phyloP scores from a whole-genome alignment of 1,140 invertebrate genomes.

The Drosophila teissieri region DNA sequence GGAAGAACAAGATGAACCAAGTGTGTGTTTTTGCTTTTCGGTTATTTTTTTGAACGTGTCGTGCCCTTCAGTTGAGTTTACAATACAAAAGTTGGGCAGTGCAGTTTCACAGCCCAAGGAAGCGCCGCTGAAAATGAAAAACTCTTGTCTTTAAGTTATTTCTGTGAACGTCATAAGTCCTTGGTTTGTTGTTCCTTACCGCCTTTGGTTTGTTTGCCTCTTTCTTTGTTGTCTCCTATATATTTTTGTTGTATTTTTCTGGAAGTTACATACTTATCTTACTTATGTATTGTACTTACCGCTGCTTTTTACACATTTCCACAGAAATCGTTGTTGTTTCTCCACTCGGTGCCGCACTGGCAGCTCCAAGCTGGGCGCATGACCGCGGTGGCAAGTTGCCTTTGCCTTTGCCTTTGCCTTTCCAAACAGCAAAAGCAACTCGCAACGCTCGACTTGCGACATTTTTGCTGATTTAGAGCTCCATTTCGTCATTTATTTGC shows the following conservation, averaged over 20 bases:
- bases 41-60: slow-evolving; percentile 35
- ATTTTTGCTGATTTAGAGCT: slow-evolving; percentile 64
- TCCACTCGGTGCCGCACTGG: slow-evolving; percentile 62
- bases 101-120: slow-evolving; percentile 37
- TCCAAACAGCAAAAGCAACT: neutral
- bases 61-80: slow-evolving; percentile 48
- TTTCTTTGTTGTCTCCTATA: slow-evolving; percentile 26
- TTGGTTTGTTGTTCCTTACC: slow-evolving; percentile 51
- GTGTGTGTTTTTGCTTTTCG: slow-evolving; percentile 60
- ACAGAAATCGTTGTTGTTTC: slow-evolving; percentile 83
- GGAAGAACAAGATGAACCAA: slow-evolving; percentile 52
- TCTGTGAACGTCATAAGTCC: slow-evolving; percentile 64
- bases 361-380: slow-evolving; percentile 41
- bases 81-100: slow-evolving; percentile 48
- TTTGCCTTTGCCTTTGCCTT: neutral
- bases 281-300: slow-evolving; percentile 64
- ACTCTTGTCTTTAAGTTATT: slow-evolving; percentile 72
- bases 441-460: slow-evolving; percentile 35
- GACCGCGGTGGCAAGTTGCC: slow-evolving; percentile 16
- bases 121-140: slow-evolving; percentile 49
- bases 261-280: slow-evolving; percentile 62
- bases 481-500: slow-evolving; percentile 65
- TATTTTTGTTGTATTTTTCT: slow-evolving; percentile 30
- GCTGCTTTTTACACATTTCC: slow-evolving; percentile 73
- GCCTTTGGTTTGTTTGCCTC: slow-evolving; percentile 41